A percentile compares a stretch with the other conserved stretches of the same genome.
phyloP scores from a whole-genome alignment of 1,140 invertebrate genomes.

The Lamellibrachia luymesi region DNA sequence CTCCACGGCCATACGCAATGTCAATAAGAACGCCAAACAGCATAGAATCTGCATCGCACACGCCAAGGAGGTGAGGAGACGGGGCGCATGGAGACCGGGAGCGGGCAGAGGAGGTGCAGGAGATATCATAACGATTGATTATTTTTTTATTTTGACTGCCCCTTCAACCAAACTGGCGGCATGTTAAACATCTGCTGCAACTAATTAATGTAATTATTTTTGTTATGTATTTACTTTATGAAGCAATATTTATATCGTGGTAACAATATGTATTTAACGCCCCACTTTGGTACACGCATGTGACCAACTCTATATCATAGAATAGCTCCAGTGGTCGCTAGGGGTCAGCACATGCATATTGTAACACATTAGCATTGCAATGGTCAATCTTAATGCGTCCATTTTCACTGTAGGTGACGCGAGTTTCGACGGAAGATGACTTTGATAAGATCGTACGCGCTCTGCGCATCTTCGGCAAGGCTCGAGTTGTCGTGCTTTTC shows the following conservation, averaged over 20 bases:
- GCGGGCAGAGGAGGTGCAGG: no score
- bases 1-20: neutral
- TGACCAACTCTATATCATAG: no score
- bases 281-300: no score
- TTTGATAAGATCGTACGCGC: neutral
- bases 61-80: neutral
- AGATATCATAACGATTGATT: neutral
- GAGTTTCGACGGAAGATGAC: neutral
- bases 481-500: neutral
- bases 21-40: neutral
- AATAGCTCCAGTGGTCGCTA: no score
- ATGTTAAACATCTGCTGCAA: neutral
- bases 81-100: neutral
- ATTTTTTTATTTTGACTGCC: neutral
- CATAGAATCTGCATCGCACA: slow-evolving; percentile 13
- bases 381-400: no score
- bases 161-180: neutral
- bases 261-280: no score
- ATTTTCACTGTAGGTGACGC: slow-evolving; percentile 27
- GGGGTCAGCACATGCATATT: no score
- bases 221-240: no score
- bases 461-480: neutral
- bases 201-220: no score
- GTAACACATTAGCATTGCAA: no score
- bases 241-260: no score